Percentiles rank a stretch among this genome's conserved stretches.
These are phyloP conservation scores for Atrina japonica DNA, from an alignment of 2,888 invertebrate genomes.

Conservation along the genomic window DNA sequence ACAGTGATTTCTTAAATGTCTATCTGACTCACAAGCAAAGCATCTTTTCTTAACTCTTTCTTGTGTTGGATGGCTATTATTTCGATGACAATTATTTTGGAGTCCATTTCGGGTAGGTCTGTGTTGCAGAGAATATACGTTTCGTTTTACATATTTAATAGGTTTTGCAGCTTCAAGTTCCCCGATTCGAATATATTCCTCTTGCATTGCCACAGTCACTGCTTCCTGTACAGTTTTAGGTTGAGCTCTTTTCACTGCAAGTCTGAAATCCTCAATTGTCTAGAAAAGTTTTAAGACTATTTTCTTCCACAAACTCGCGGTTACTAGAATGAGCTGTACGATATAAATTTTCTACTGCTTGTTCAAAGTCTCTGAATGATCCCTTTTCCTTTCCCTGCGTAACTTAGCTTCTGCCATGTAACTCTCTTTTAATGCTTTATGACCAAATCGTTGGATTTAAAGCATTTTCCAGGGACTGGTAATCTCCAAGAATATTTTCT, in stretches of 20 bases:
- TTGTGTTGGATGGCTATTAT: too few species aligned
- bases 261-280: slow-evolving; percentile 46
- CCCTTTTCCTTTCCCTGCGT: slow-evolving; percentile 30
- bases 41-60: not conserved
- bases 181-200: slow-evolving; percentile 30
- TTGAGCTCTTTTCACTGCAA: slow-evolving; percentile 38
- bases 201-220: slow-evolving; percentile 39
- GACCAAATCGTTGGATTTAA: too few species aligned
- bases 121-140: not conserved
- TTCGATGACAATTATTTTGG: not conserved
- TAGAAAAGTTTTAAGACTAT: slow-evolving; percentile 37
- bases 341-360: slow-evolving; percentile 40
- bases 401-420: slow-evolving; percentile 40
- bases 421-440: slow-evolving; percentile 40
- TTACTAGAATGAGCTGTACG: slow-evolving; percentile 42
- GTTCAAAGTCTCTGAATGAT: slow-evolving; percentile 40
- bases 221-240: slow-evolving; percentile 42
- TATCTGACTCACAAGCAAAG: too few species aligned
- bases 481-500: too few species aligned
- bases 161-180: slow-evolving; percentile 4
- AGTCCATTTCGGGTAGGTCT: too few species aligned
- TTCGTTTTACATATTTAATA: not conserved
- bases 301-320: slow-evolving; percentile 21
- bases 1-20: too few species aligned
- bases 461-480: too few species aligned